A percentile compares a stretch with the other conserved stretches of the same genome.
Evolutionary conservation across 1,140 invertebrate genomes (phyloP).

Genomic region (Philotrypesis tridentata): DNA sequence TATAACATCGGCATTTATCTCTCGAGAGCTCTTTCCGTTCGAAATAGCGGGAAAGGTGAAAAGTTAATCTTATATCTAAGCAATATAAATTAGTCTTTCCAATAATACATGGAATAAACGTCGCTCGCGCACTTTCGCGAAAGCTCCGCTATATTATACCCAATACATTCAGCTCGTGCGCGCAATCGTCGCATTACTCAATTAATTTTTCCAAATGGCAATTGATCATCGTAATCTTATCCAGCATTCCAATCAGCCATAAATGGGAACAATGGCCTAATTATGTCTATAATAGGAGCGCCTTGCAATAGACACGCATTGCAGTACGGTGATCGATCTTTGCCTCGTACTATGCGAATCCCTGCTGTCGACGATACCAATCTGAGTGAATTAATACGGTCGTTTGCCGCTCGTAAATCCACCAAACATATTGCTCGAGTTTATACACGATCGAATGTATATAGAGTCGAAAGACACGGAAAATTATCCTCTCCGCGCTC

Average conservation of each 20-base stretch:
- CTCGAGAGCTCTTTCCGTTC: too few species aligned
- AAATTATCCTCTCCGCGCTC: too few species aligned
- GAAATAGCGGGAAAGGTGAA: too few species aligned
- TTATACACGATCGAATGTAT: background rate
- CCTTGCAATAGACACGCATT: constrained; percentile 39
- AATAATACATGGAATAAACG: too few species aligned
- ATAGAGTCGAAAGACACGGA: too few species aligned
- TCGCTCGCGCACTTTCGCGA: too few species aligned
- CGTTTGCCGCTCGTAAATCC: constrained; percentile 5
- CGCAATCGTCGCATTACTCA: background rate
- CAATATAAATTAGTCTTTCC: too few species aligned
- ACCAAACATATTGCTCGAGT: background rate
- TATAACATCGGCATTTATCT: background rate
- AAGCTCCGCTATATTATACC: too few species aligned
- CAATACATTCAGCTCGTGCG: too few species aligned
- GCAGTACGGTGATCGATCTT: constrained; percentile 39
- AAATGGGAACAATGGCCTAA: constrained; percentile 40
- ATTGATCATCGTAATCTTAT: constrained; percentile 2
- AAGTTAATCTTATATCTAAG: too few species aligned
- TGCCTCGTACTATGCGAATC: background rate
- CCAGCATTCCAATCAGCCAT: constrained; percentile 34
- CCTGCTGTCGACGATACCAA: constrained; percentile 12
- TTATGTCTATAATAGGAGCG: constrained; percentile 32
- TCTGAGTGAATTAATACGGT: constrained; percentile 35
- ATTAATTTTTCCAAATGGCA: background rate